Base-by-base conservation (phyloP, 2,113 vertebrate species). In the Melanerpes aurifrons region DNA sequence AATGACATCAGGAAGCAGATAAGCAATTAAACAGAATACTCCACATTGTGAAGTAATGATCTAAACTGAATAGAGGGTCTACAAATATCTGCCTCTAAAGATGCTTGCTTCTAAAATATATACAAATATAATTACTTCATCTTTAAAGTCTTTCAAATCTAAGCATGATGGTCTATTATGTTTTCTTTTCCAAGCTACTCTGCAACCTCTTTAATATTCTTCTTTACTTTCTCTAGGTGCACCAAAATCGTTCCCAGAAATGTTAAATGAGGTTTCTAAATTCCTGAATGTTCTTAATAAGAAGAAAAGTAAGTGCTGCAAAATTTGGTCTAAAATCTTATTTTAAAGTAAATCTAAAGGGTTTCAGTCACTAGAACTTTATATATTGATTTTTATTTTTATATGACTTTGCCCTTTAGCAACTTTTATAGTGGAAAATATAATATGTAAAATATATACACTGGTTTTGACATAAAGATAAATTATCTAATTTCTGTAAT, bases 381-480 rank as follows among this genome's bases (percentile, higher is more conserved):
- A 86, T 48, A 6, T 89, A 92, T 82, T 91, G 79, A 85, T 93
- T 87, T 89, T 87, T 6, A 67, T 78, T 90, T 77, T 92, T 58
- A 50, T 43, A 77, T 83, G 72, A 57, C 57, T 90, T 85, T 87
- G 75, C 91, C 94, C 91, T 93, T 87, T 80, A 94, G 75, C 31
- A 32, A 54, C 61, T 89, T 93, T 43, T 72, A 91, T 86, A 95
- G 80, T 92, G 61, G 91, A 93, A 96, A 94, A 91, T 21, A 6
- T 48, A 87, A 19, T 87, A 96, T 78, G 92, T 93, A 94, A 95
- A 96, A 86, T 74, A 91, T 40, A 86, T 68, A 69, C 45, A 80
- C 37, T 78, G 87, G 48, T 81, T 96, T 83, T 92, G 95, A 95
- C 94, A 90, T 74, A 82, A 95, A 96, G 91, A 95, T 89, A 91